Conservation (phyloP, 2,888 invertebrate genomes). For the Subacronicta megacephala region DNA sequence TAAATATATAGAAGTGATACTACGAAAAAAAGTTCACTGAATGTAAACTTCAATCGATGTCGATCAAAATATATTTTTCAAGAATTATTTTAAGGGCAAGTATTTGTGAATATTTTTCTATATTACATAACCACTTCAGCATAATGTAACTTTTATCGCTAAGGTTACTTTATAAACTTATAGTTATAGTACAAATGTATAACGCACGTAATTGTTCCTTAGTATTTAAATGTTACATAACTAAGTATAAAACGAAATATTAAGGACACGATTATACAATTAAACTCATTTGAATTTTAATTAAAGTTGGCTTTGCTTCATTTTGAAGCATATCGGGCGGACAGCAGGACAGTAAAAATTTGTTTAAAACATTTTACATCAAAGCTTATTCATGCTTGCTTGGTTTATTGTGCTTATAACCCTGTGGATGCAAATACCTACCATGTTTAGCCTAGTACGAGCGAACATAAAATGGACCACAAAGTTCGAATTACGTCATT, state of each 20-base stretch:
- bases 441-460: constrained; percentile 23
- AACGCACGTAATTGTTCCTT: background rate
- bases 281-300: constrained; percentile 18
- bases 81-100: too few relatives aligned
- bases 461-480: constrained; percentile 21
- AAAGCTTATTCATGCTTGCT: constrained; percentile 15
- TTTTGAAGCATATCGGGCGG: constrained; percentile 14
- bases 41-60: too few relatives aligned
- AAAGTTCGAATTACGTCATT: constrained; percentile 31
- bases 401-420: constrained; percentile 22
- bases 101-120: too few relatives aligned
- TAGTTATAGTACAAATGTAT: too few relatives aligned
- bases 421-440: constrained; percentile 21
- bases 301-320: constrained; percentile 21
- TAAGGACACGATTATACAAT: background rate
- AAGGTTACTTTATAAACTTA: too few relatives aligned
- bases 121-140: too few relatives aligned
- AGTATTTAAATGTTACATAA: constrained; percentile 16
- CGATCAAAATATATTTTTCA: too few relatives aligned
- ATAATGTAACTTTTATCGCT: too few relatives aligned
- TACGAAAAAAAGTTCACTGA: too few relatives aligned
- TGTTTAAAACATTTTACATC: constrained; percentile 23
- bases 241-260: constrained; percentile 12
- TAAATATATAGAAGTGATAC: too few relatives aligned
- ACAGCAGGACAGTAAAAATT: constrained; percentile 22